Conservation (phyloP, 2,797 vertebrate genomes). For the Megalops cyprinoides region DNA sequence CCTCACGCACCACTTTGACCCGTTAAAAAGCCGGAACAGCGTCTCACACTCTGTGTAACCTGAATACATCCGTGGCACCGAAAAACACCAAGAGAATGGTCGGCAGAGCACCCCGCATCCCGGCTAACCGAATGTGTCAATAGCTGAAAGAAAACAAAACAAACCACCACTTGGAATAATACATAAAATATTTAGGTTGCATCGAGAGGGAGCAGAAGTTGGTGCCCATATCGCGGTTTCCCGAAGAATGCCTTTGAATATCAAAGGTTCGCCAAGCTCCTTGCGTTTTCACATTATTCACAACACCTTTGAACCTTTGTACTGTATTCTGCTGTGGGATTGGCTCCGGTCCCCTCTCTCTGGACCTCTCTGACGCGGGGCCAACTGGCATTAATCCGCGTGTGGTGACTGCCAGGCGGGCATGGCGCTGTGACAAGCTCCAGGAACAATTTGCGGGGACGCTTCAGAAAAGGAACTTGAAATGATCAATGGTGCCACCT, state of each 20-base stretch:
- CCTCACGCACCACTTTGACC: not conserved
- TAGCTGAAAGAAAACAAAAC: conserved; percentile 50
- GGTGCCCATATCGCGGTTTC: conserved; percentile 65
- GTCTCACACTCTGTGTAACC: conserved; percentile 56
- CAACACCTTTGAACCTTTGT: conserved; percentile 79
- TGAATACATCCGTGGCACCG: conserved; percentile 65
- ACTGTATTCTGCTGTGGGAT: conserved; percentile 72
- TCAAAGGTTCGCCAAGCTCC: conserved; percentile 67
- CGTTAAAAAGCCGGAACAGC: not conserved
- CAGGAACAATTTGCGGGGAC: conserved; percentile 62
- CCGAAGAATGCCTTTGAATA: conserved; percentile 72
- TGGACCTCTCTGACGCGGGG: conserved; percentile 69
- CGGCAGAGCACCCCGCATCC: conserved; percentile 66
- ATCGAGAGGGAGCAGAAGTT: conserved; percentile 47
- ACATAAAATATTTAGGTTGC: conserved; percentile 74
- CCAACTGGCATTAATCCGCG: conserved; percentile 72
- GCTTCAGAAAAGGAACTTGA: conserved; percentile 50
- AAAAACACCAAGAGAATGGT: conserved; percentile 72
- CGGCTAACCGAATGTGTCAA: conserved; percentile 68
- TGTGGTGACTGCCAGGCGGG: conserved; percentile 70
- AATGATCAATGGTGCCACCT: conserved; percentile 62
- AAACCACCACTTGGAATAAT: conserved; percentile 75
- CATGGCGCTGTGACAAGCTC: conserved; percentile 67
- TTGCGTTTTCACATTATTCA: conserved; percentile 71
- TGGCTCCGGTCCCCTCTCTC: conserved; percentile 72